Base-by-base conservation (phyloP, 2,888 invertebrate species). In the Melipona beecheii region DNA sequence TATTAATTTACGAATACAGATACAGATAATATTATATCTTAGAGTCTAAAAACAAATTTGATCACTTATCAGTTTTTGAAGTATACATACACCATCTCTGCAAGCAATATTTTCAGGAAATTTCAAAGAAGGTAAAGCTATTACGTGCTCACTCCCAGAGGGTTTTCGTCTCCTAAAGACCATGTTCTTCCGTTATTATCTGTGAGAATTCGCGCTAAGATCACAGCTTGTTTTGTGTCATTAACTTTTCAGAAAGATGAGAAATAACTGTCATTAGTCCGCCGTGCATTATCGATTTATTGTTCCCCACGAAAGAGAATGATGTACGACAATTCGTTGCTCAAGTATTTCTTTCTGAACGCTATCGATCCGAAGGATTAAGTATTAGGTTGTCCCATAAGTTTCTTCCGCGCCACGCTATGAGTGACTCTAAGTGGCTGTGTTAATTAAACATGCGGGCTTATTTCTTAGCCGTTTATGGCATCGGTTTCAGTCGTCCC, bases 281-380 rank as follows among this genome's bases (percentile, higher is more conserved):
- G 21, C 9, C 15, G 15, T 4, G 17, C 15, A 27, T 64, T 69
- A 64, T 69, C 17, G 72, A 31, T 50, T 36, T 17, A 24, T 17
- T 36, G 31, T 56, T 65, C 5, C 50, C 21, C 52, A 50, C 76
- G 36, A 49, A 64, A 60, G 17, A 15, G 58, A 27, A 60, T 81
- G 64, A 78, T 86, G 84, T 81, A 87, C 75, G 73, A 74, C 50
- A n/a, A 43, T 66, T 71, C 17, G 24, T 36, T 19, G 78, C 24
- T 56, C 21, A 54, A 4, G 11, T 24, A 15, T 3, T 36, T n/a
- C 24, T 31, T 24, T 24, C 21, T 15, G 21, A n/a, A 1, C 9
- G 5, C 4, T 2, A 17, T 77, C n/a, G 56, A 69, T 54, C 56
- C 24, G 62, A 56, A 60, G n/a, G 27, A 60, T 50, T 36, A 9